Conservation (phyloP, 2,888 invertebrate genomes). For the Emmelina monodactyla region DNA sequence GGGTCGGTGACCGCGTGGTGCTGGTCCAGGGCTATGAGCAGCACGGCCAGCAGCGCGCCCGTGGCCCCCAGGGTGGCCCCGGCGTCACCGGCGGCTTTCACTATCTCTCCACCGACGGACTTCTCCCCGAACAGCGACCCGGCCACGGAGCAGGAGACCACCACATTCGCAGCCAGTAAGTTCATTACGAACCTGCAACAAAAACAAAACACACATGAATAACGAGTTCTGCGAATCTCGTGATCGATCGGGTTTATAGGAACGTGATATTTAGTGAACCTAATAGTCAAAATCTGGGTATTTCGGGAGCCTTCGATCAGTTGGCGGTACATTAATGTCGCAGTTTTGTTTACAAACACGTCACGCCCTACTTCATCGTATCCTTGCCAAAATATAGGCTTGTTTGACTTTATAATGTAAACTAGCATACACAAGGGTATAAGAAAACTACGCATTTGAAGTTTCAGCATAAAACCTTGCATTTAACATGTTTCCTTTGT, state of each 20-base stretch:
- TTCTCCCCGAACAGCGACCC: constrained; percentile 63
- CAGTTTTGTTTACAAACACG: too few species aligned
- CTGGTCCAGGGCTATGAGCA: constrained; percentile 60
- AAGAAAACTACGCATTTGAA: too few species aligned
- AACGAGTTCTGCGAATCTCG: constrained; percentile 1
- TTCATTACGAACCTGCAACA: constrained; percentile 74
- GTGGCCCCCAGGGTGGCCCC: constrained; percentile 44
- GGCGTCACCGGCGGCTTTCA: constrained; percentile 69
- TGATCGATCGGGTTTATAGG: too few species aligned
- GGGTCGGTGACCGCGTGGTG: constrained; percentile 63
- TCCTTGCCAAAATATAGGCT: too few species aligned
- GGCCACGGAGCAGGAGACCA: constrained; percentile 57
- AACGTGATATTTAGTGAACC: too few species aligned
- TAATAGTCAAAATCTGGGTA: not conserved
- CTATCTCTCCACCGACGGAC: constrained; percentile 68
- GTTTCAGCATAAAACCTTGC: too few species aligned
- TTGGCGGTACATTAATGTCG: too few species aligned
- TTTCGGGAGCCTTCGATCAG: too few species aligned
- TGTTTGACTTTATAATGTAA: too few species aligned
- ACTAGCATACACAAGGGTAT: too few species aligned
- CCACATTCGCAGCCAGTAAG: constrained; percentile 52
- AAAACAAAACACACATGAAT: constrained; percentile 22
- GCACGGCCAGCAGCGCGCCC: constrained; percentile 43
- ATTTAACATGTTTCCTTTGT: too few species aligned
- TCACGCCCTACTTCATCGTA: too few species aligned